Evolutionary conservation across 2,113 vertebrate genomes (phyloP).

Genomic region (Arenaria interpres): DNA sequence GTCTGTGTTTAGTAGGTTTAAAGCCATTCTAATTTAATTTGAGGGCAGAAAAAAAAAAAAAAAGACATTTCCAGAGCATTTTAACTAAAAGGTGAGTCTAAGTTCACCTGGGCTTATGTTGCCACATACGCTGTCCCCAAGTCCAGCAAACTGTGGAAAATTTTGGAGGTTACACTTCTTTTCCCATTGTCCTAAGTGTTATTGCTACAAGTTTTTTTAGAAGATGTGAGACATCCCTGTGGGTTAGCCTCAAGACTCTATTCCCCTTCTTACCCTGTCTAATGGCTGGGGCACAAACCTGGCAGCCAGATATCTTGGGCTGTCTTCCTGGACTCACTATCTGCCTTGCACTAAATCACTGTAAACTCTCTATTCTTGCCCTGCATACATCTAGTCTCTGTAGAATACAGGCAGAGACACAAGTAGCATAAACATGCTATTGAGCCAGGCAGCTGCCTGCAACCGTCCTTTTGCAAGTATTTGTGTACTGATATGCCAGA

Average conservation of each 20-base stretch:
- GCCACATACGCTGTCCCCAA: background rate
- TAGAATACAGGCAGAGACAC: background rate
- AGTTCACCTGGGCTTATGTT: conserved; percentile 29
- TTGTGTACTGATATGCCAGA: background rate
- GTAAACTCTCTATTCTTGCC: background rate
- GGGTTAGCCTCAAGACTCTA: background rate
- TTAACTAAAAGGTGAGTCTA: conserved; percentile 29
- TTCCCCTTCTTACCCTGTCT: background rate
- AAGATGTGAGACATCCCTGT: background rate
- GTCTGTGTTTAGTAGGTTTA: background rate
- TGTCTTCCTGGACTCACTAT: background rate
- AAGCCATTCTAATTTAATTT: conserved; percentile 67
- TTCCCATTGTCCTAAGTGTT: background rate
- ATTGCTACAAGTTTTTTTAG: background rate
- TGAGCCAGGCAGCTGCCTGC: background rate
- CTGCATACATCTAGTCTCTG: background rate
- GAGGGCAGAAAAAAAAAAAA: background rate
- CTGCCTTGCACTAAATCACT: background rate
- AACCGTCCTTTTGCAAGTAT: background rate
- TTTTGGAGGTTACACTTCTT: background rate
- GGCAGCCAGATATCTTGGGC: background rate
- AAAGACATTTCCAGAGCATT: conserved; percentile 20
- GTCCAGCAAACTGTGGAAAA: background rate
- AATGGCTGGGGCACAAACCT: background rate
- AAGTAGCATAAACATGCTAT: background rate